Conservation (phyloP, 1,140 invertebrate species). For the Drosophila athabasca region DNA sequence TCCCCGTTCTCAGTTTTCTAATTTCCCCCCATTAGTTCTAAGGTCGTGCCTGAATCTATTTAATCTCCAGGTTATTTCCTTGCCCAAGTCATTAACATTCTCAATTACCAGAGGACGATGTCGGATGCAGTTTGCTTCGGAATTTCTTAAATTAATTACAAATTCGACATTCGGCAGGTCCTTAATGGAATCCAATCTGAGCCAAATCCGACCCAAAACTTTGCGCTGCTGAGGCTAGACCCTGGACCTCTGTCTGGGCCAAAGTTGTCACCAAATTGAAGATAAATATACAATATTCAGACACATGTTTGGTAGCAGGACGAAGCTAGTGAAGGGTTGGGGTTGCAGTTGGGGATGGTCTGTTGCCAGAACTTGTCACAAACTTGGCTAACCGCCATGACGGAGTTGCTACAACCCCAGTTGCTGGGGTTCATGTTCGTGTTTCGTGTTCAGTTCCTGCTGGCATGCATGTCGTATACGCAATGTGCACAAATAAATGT, state of each 20-base stretch:
- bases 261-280: constrained; percentile 52
- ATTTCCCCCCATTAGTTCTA: neutral
- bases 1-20: constrained; percentile 22
- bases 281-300: constrained; percentile 64
- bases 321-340: neutral
- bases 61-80: constrained; percentile 32
- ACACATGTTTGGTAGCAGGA: constrained; percentile 31
- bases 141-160: constrained; percentile 75
- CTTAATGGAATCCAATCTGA: constrained; percentile 67
- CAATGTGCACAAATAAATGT: constrained; percentile 78
- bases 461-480: constrained; percentile 70
- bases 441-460: constrained; percentile 9
- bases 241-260: neutral
- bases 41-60: constrained; percentile 19
- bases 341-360: constrained; percentile 4
- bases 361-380: constrained; percentile 65
- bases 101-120: constrained; percentile 1
- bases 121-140: constrained; percentile 31
- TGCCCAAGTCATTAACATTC: constrained; percentile 60
- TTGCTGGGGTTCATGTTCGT: neutral
- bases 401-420: constrained; percentile 18
- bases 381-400: constrained; percentile 76
- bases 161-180: constrained; percentile 64
- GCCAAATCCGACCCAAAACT: constrained; percentile 54
- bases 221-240: neutral